These are phyloP conservation scores for Aerospiza tachiro DNA, from an alignment of 2,797 vertebrate species.

Conservation along the genomic window DNA sequence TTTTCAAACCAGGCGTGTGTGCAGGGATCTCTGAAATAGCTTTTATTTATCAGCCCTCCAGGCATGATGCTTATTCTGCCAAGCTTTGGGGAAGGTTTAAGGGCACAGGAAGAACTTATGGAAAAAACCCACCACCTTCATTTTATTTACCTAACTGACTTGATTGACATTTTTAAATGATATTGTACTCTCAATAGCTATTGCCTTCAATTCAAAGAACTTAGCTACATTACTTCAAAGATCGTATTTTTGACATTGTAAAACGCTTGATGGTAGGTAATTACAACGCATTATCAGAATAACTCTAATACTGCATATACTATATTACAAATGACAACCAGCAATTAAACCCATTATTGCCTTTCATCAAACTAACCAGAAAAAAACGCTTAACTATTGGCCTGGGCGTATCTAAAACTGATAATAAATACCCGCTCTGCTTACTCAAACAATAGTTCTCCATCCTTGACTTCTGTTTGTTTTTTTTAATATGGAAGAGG, in stretches of 20 bases:
- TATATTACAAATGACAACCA: slow-evolving; percentile 27
- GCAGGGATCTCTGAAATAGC: background rate
- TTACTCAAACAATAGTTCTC: background rate
- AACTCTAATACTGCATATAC: background rate
- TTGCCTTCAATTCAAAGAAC: background rate
- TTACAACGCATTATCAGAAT: slow-evolving; percentile 26
- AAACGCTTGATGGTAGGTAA: background rate
- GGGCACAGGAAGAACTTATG: background rate
- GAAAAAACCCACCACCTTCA: background rate
- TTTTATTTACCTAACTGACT: background rate
- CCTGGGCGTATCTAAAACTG: background rate
- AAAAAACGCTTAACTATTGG: background rate
- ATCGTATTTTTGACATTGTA: background rate
- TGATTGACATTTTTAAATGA: background rate
- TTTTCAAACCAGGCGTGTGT: accelerated
- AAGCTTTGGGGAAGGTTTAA: background rate
- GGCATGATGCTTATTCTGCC: background rate
- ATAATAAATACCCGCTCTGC: background rate
- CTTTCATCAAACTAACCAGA: background rate
- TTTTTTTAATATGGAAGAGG: background rate
- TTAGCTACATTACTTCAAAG: background rate
- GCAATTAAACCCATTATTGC: slow-evolving; percentile 24
- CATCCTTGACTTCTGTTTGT: background rate
- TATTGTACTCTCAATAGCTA: background rate
- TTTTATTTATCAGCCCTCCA: background rate